phyloP scores from a whole-genome alignment of 2,888 invertebrate genomes.

The Drosophila rubida region DNA sequence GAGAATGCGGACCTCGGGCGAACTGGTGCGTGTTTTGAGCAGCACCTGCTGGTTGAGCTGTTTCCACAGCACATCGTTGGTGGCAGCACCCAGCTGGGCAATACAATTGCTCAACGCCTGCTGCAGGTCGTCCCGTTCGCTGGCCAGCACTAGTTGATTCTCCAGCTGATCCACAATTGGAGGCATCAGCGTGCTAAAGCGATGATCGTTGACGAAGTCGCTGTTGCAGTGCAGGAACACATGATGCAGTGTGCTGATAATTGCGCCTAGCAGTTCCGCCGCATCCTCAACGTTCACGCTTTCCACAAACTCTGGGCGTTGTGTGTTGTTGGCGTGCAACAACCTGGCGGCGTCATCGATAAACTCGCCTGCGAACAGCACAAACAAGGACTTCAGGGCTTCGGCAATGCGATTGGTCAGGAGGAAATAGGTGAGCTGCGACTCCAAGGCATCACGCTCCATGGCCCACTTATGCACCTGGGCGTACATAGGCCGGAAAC shows the following conservation, averaged over 20 bases:
- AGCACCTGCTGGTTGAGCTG: slow-evolving; percentile 95
- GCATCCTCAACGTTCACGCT: slow-evolving; percentile 82
- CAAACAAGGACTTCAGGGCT: slow-evolving; percentile 93
- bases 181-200: slow-evolving; percentile 93
- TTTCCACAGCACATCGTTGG: slow-evolving; percentile 95
- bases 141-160: slow-evolving; percentile 87
- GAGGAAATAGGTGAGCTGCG: slow-evolving; percentile 89
- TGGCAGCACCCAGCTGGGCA: slow-evolving; percentile 92
- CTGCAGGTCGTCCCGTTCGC: slow-evolving; percentile 85
- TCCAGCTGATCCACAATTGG: slow-evolving; percentile 96
- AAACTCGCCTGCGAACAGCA: slow-evolving; percentile 94
- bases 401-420: slow-evolving; percentile 92
- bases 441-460: slow-evolving; percentile 85
- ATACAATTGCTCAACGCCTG: slow-evolving; percentile 91
- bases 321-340: slow-evolving; percentile 89
- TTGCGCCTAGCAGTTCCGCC: slow-evolving; percentile 86
- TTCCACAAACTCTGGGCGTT: slow-evolving; percentile 85
- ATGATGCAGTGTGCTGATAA: slow-evolving; percentile 90
- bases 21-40: slow-evolving; percentile 92
- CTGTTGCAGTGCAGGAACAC: slow-evolving; percentile 94
- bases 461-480: slow-evolving; percentile 94
- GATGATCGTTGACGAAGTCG: slow-evolving; percentile 92
- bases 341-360: slow-evolving; percentile 91
- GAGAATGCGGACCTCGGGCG: slow-evolving; percentile 90
- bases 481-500: slow-evolving; percentile 94